Evolutionary conservation across 1,140 invertebrate genomes (phyloP).

Genomic region (Pseudoatta argentina): DNA sequence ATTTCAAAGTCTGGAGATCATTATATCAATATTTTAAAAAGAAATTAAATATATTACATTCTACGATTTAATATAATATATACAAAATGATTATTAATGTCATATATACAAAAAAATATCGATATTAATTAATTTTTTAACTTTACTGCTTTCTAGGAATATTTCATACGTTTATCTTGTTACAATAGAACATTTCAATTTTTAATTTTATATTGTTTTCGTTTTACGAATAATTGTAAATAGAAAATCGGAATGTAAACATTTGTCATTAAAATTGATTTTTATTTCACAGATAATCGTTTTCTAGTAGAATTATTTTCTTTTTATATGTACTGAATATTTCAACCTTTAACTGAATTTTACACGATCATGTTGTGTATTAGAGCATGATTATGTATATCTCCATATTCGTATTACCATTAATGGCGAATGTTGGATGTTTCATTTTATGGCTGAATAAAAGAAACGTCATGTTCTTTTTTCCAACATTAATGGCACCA

Average conservation of each 20-base stretch:
- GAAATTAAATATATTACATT: not conserved
- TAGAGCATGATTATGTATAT: constrained; percentile 15
- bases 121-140: not conserved
- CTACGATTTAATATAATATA: not conserved
- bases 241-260: not conserved
- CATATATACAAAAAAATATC: not conserved
- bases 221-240: not conserved
- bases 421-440: constrained; percentile 49
- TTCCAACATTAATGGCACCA: constrained; percentile 60
- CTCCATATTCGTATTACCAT: constrained; percentile 60
- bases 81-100: constrained; percentile 10
- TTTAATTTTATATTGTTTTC: not conserved
- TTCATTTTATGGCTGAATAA: constrained; percentile 55
- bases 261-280: not conserved
- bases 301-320: constrained; percentile 2
- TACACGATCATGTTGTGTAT: not conserved
- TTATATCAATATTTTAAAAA: constrained; percentile 26
- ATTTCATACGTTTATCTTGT: not conserved
- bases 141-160: not conserved
- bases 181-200: not conserved
- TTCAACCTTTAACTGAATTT: constrained; percentile 3
- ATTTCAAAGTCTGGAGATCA: not conserved
- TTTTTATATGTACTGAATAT: not conserved
- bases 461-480: constrained; percentile 19
- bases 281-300: constrained; percentile 26